These are phyloP conservation scores for Hippocampus mohnikei DNA, from an alignment of 2,113 vertebrate genomes.

Conservation along the genomic window DNA sequence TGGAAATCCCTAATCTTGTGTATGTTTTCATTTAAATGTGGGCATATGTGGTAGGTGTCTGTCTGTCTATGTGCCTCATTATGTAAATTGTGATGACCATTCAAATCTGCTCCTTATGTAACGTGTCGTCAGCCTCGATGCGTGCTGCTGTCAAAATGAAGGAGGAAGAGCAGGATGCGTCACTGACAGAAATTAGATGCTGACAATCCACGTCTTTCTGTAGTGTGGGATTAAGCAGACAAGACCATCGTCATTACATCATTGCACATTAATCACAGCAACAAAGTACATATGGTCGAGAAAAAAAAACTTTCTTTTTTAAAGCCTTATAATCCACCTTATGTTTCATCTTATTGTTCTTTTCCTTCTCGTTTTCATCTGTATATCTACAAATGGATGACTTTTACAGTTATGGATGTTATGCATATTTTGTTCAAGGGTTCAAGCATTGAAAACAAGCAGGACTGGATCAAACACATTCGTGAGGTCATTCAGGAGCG, in stretches of 20 bases:
- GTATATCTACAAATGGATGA: neutral
- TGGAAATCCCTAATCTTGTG: too few relatives aligned
- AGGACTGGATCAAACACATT: conserved; percentile 99
- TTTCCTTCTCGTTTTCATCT: neutral
- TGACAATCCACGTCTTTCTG: conserved; percentile 9
- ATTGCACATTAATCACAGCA: neutral
- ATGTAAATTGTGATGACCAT: conserved; percentile 22
- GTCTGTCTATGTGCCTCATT: conserved; percentile 25
- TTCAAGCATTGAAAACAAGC: conserved; percentile 97
- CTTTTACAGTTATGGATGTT: neutral
- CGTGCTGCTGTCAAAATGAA: conserved; percentile 46
- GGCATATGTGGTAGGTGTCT: conserved; percentile 15
- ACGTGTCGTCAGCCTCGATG: conserved; percentile 16
- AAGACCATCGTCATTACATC: conserved; percentile 1
- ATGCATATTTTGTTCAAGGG: conserved; percentile 69
- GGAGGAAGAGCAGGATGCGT: conserved; percentile 12
- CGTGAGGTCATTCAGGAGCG: conserved; percentile 97
- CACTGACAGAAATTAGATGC: conserved; percentile 18
- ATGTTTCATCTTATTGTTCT: neutral
- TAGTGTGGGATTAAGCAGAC: conserved; percentile 2
- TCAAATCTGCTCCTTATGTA: conserved; percentile 33
- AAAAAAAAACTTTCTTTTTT: neutral
- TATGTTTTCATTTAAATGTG: neutral
- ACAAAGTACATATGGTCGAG: too few relatives aligned
- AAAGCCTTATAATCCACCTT: too few relatives aligned